A percentile compares a stretch with the other conserved stretches of the same genome.
Evolutionary conservation across 2,888 invertebrate genomes (phyloP).

Genomic region (Polyommatus iphigenia): DNA sequence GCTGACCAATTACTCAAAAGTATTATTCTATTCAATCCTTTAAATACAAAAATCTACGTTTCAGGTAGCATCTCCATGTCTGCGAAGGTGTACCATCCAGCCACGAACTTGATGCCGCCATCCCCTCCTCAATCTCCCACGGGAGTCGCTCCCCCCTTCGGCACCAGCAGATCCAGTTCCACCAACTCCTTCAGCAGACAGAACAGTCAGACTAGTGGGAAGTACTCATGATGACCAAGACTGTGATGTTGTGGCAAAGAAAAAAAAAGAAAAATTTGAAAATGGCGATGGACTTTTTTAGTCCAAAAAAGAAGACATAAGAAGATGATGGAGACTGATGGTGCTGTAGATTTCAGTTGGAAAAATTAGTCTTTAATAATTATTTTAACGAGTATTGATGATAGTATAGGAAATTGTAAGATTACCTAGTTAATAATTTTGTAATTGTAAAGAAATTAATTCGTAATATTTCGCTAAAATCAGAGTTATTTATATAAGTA

Average conservation of each 20-base stretch:
- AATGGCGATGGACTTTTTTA: background rate
- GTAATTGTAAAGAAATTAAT: too few species aligned
- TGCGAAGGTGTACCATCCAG: slow-evolving; percentile 69
- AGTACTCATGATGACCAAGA: slow-evolving; percentile 49
- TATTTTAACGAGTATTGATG: background rate
- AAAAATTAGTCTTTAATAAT: background rate
- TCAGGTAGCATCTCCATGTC: slow-evolving; percentile 61
- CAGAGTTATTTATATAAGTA: too few species aligned
- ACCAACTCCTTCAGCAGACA: slow-evolving; percentile 55
- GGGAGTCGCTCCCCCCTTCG: slow-evolving; percentile 52
- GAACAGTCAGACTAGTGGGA: slow-evolving; percentile 59
- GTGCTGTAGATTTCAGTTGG: background rate
- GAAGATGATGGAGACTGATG: too few species aligned
- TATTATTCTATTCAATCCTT: background rate
- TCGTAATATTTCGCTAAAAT: too few species aligned
- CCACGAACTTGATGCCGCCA: slow-evolving; percentile 67
- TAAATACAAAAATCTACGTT: slow-evolving; percentile 41
- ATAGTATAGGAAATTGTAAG: background rate
- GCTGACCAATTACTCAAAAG: background rate
- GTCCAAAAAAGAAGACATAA: background rate
- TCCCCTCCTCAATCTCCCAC: slow-evolving; percentile 61
- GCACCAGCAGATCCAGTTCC: slow-evolving; percentile 39
- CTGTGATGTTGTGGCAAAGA: background rate
- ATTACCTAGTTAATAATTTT: too few species aligned
- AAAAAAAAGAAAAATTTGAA: background rate